Evolutionary conservation across 2,797 vertebrate genomes (phyloP).

Genomic region (Dermochelys coriacea): DNA sequence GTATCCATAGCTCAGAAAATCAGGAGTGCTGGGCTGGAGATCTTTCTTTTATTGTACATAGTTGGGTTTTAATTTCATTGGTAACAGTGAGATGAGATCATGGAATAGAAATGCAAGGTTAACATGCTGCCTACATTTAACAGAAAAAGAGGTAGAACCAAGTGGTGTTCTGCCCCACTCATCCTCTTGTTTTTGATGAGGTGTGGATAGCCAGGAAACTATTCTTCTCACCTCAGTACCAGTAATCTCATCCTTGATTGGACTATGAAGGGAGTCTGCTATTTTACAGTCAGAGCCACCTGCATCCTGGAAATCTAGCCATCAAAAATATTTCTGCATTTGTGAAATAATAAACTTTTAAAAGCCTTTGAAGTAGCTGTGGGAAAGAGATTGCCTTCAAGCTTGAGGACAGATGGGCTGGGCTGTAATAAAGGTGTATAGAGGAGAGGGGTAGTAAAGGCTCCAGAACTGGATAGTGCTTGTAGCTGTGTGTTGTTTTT

Average conservation of each 20-base stretch:
- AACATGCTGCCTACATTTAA: not conserved
- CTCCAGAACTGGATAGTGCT: not conserved
- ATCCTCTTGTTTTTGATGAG: not conserved
- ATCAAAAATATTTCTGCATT: not conserved
- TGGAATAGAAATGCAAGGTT: accelerated
- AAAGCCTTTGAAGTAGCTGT: not conserved
- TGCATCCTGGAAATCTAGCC: not conserved
- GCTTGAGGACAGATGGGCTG: not conserved
- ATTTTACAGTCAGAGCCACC: accelerated
- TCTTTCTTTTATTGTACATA: not conserved
- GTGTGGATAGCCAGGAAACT: not conserved
- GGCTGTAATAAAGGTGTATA: not conserved
- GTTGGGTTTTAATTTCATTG: not conserved
- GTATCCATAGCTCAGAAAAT: not conserved
- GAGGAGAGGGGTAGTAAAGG: not conserved
- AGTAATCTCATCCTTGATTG: not conserved
- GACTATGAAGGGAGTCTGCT: not conserved
- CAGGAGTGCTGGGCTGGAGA: not conserved
- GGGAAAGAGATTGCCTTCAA: not conserved
- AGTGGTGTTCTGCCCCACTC: not conserved
- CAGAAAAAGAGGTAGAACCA: not conserved
- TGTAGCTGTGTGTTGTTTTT: not conserved
- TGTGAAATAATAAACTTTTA: not conserved
- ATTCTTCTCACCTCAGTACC: accelerated
- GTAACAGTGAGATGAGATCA: not conserved